These are phyloP conservation scores for Spilogale gracilis DNA, from an alignment of 2,113 vertebrate genomes.

Conservation along the genomic window DNA sequence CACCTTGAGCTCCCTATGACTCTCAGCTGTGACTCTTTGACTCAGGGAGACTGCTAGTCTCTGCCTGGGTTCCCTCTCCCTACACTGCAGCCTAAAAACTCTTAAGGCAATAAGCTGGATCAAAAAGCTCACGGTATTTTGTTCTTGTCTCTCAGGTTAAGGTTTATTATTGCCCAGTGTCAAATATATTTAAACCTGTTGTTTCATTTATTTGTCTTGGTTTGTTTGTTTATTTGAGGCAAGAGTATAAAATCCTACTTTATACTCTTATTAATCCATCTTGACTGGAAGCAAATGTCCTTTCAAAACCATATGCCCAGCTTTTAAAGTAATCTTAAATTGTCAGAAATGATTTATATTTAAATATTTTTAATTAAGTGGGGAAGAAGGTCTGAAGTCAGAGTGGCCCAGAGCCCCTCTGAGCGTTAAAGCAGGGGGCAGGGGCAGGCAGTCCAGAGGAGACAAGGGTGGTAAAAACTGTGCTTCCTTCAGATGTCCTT, in stretches of 20 bases:
- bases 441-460: not conserved
- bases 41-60: not conserved
- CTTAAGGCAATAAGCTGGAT: not conserved
- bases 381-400: not conserved
- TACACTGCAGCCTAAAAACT: not conserved
- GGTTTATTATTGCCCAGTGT: not conserved
- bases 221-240: not conserved
- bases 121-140: not conserved
- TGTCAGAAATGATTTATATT: not conserved
- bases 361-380: not conserved
- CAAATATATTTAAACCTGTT: not conserved
- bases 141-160: not conserved
- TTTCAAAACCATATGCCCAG: not conserved
- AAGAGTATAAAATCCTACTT: not conserved
- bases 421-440: not conserved
- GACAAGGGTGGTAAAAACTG: not conserved
- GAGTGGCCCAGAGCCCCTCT: not conserved
- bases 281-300: not conserved
- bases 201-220: not conserved
- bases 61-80: not conserved
- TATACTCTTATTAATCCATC: not conserved
- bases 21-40: not conserved
- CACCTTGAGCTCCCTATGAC: not conserved
- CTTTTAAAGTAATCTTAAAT: slow-evolving; percentile 5
- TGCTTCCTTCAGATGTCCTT: not conserved